Conservation (phyloP, 2,888 invertebrate species). For the Pteria penguin region DNA sequence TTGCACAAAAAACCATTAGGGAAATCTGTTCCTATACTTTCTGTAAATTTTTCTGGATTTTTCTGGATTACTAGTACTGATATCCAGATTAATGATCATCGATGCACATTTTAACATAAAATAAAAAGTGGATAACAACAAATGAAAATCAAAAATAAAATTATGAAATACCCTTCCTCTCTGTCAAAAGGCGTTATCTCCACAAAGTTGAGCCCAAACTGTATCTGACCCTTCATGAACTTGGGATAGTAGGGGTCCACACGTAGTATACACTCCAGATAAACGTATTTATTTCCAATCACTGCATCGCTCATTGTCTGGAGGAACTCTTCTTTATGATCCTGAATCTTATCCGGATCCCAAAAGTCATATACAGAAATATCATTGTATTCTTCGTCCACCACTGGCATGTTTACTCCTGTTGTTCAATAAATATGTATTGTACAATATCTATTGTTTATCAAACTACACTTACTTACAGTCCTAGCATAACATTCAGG, state of each 20-base stretch:
- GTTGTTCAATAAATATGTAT: too few relatives aligned
- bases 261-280: constrained; percentile 71
- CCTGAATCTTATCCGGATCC: constrained; percentile 63
- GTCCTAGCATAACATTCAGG: too few relatives aligned
- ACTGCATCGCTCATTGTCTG: constrained; percentile 70
- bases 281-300: constrained; percentile 66
- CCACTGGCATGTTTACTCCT: constrained; percentile 67
- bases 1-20: too few relatives aligned
- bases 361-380: constrained; percentile 65
- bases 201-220: constrained; percentile 73
- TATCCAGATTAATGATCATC: too few relatives aligned
- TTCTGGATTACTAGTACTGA: too few relatives aligned
- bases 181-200: constrained; percentile 58
- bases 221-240: constrained; percentile 70
- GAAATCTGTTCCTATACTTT: too few relatives aligned
- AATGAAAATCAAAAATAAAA: too few relatives aligned
- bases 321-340: constrained; percentile 66
- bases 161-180: constrained; percentile 72
- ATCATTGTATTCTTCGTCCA: constrained; percentile 53
- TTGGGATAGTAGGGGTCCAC: constrained; percentile 59
- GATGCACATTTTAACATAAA: too few relatives aligned
- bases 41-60: too few relatives aligned
- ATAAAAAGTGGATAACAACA: too few relatives aligned
- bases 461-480: too few relatives aligned
- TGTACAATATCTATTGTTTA: too few relatives aligned